A percentile compares a stretch with the other conserved stretches of the same genome.
These are phyloP conservation scores for Danio jaintianensis DNA, from an alignment of 2,797 vertebrate species.

Conservation along the genomic window DNA sequence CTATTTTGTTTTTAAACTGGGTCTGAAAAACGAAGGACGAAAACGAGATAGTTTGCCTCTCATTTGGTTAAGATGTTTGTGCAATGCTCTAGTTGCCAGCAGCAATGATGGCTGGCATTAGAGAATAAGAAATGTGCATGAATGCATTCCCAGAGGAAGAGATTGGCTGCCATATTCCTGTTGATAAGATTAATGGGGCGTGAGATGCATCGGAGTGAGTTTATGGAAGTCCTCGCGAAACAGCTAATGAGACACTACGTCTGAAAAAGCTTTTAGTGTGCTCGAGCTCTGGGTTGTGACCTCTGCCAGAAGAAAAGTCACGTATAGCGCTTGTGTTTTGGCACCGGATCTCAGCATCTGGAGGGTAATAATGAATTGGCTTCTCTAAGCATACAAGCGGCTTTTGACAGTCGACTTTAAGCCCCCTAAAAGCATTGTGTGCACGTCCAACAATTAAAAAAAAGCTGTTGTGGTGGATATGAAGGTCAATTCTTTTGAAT, in stretches of 20 bases:
- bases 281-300: constrained; percentile 31
- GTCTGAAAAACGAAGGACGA: background rate
- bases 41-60: constrained; percentile 29
- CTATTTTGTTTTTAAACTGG: background rate
- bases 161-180: constrained; percentile 37
- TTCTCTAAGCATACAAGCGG: background rate
- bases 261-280: constrained; percentile 35
- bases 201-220: constrained; percentile 43
- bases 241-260: constrained; percentile 51
- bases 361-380: constrained; percentile 27
- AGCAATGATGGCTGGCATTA: constrained; percentile 40
- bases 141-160: constrained; percentile 35
- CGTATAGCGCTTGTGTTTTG: background rate
- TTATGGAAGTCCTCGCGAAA: constrained; percentile 41
- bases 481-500: background rate
- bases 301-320: constrained; percentile 10
- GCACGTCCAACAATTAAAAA: constrained; percentile 6
- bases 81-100: constrained; percentile 43
- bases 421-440: constrained; percentile 13
- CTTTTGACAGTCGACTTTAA: constrained; percentile 19
- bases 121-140: constrained; percentile 48
- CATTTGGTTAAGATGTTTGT: constrained; percentile 38
- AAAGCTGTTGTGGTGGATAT: constrained; percentile 9
- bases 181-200: constrained; percentile 53
- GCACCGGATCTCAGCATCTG: constrained; percentile 32